Conservation (phyloP, 2,888 invertebrate genomes). For the Ophioninae sp. region DNA sequence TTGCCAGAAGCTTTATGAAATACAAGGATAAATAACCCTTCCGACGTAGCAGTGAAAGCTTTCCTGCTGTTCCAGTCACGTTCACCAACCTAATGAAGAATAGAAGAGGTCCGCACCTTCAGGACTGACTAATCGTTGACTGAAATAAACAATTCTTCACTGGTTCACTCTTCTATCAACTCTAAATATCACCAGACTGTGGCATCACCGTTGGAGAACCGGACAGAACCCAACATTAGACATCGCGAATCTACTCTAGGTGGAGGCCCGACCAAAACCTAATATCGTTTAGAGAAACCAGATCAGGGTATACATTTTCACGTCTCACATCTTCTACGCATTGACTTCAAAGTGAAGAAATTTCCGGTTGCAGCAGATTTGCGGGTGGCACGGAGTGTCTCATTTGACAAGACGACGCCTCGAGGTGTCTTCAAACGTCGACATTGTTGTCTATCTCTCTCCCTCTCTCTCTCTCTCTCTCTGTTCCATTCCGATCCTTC, state of each 20-base stretch:
- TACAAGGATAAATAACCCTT: slow-evolving; percentile 71
- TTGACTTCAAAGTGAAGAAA: not conserved
- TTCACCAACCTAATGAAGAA: not conserved
- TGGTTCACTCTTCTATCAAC: not conserved
- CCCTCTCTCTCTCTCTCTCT: not conserved
- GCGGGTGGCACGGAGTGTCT: not conserved
- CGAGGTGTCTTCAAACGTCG: not conserved
- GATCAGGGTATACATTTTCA: no score
- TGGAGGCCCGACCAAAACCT: no score
- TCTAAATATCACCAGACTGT: not conserved
- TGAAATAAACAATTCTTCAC: slow-evolving; percentile 51
- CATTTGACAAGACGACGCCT: not conserved
- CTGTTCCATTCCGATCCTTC: not conserved
- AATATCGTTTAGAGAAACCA: no score
- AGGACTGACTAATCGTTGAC: slow-evolving; percentile 65
- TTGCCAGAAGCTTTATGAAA: slow-evolving; percentile 68
- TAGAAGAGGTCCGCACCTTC: slow-evolving; percentile 42
- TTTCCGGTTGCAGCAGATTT: not conserved
- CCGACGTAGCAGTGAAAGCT: slow-evolving; percentile 49
- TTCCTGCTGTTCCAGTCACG: slow-evolving; percentile 1
- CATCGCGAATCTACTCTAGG: no score
- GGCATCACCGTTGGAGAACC: not conserved
- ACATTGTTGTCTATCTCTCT: not conserved
- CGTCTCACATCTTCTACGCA: not conserved
- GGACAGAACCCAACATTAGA: no score